phyloP scores from a whole-genome alignment of 2,888 invertebrate genomes.

The Caenorhabditis virilis region DNA sequence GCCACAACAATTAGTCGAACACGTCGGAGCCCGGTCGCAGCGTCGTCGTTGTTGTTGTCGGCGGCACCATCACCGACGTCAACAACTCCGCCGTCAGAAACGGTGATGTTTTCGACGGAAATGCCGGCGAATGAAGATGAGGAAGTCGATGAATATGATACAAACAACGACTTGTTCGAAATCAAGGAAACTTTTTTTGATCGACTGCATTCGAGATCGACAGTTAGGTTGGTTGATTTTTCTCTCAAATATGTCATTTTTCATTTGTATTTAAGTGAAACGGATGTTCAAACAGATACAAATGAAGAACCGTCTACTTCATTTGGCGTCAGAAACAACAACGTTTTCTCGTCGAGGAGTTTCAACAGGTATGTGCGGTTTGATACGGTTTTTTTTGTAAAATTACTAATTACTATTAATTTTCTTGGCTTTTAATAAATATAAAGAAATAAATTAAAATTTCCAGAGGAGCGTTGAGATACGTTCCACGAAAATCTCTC shows the following conservation, averaged over 20 bases:
- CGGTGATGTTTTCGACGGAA: slow-evolving; percentile 7
- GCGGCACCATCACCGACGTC: slow-evolving; percentile 12
- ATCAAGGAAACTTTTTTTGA: slow-evolving; percentile 25
- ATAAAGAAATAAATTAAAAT: background rate
- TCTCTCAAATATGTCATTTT: background rate
- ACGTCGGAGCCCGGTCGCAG: slow-evolving; percentile 19
- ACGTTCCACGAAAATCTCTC: slow-evolving; percentile 42
- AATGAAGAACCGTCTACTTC: slow-evolving; percentile 34
- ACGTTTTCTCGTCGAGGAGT: slow-evolving; percentile 36
- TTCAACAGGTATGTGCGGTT: slow-evolving; percentile 31
- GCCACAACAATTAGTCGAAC: slow-evolving; percentile 33
- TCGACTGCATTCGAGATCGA: slow-evolving; percentile 31
- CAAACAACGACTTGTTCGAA: slow-evolving; percentile 22
- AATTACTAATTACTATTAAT: background rate
- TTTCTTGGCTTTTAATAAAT: background rate
- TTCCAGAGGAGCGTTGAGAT: slow-evolving; percentile 38
- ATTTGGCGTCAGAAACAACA: slow-evolving; percentile 32
- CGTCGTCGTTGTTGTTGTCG: slow-evolving; percentile 14
- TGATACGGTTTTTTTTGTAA: background rate
- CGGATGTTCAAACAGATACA: slow-evolving; percentile 30
- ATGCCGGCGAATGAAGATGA: slow-evolving; percentile 14
- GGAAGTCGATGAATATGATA: slow-evolving; percentile 20
- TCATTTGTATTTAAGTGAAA: slow-evolving; percentile 22
- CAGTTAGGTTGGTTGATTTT: slow-evolving; percentile 18
- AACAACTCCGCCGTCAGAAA: slow-evolving; percentile 19